These are phyloP conservation scores for Proales similis DNA, from an alignment of 1,140 invertebrate species.

Conservation along the genomic window DNA sequence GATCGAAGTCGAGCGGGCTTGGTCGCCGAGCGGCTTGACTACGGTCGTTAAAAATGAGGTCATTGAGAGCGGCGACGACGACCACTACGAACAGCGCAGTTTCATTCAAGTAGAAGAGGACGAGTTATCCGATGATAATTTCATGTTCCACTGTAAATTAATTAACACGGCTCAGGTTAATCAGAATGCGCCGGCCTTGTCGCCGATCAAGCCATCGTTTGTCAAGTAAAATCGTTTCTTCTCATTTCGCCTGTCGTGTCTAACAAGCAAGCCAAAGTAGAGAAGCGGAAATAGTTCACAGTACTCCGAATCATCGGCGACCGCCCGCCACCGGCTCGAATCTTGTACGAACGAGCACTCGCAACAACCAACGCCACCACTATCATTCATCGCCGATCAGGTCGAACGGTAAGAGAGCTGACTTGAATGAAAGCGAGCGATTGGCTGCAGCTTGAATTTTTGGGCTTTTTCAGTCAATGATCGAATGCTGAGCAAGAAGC, in stretches of 20 bases:
- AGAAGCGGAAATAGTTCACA: background rate
- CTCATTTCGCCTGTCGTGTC: no score
- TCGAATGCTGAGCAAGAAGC: background rate
- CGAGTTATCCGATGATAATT: background rate
- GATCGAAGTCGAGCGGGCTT: no score
- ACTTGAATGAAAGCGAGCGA: no score
- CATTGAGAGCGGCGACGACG: no score
- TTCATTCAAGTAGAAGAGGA: background rate
- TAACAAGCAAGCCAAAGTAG: background rate
- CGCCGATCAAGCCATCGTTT: slow-evolving; percentile 30
- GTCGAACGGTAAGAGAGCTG: background rate
- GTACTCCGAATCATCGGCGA: background rate
- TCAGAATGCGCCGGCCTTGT: slow-evolving; percentile 31
- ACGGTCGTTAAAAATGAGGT: background rate
- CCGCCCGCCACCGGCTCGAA: background rate
- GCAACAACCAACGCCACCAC: slow-evolving; percentile 20
- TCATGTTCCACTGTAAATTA: background rate
- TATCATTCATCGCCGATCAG: background rate
- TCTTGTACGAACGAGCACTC: background rate
- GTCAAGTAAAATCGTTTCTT: slow-evolving; percentile 9
- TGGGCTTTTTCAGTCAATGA: no score
- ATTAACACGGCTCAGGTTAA: background rate
- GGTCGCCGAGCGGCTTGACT: background rate
- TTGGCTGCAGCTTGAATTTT: no score
- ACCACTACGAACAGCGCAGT: no score